Base-by-base conservation (phyloP, 2,797 vertebrate genomes). In the Dromococcyx pavoninus region DNA sequence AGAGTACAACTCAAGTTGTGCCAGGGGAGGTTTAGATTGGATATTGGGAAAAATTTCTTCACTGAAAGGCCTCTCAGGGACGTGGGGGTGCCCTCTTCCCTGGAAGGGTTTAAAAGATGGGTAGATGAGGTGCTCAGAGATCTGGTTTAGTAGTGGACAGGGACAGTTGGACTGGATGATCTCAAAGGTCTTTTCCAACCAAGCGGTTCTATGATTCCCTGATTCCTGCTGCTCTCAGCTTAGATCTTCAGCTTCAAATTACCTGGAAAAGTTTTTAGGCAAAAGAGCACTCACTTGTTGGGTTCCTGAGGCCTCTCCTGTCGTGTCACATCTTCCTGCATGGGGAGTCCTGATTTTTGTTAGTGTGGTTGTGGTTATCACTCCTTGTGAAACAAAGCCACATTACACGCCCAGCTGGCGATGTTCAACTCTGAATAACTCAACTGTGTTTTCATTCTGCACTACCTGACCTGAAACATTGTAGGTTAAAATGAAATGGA, bases 391-490 rank as follows among this genome's bases (percentile, higher is more conserved):
- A 93, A 71, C 79, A 57, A 91, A 93, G 88, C 82, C 60, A 27
- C 67, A 51, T 94, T 94, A 86, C 66, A 77, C 46, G 89, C 74
- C 50, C 66, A 32, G 70, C 73, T 91, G 79, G 82, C 88, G 67
- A 7, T 86, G 79, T 82, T 93, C 73, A 71, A 10, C 70, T 88
- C 60, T 83, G 88, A 71, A 85, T 91, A 94, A 94, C 79, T 96
- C 94, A 81, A 85, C 76, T 74, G 76, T 76, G 83, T 92, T 95
- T 94, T 83, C 83, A 64, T 91, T 95, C 74, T 72, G 71, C 82
- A 93, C 76, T 84, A 90, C 96, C 85, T 82, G 94, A 94, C 89
- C 93, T 95, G 95, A 91, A 94, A 95, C 94, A 94, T 54, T 24
- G 50, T 67, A 61, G 95, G 94, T 95, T 95, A 95, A 95, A 94